Percentiles rank a stretch among this genome's conserved stretches.
Evolutionary conservation across 2,113 vertebrate species (phyloP).

Genomic region (Callorhinus ursinus): DNA sequence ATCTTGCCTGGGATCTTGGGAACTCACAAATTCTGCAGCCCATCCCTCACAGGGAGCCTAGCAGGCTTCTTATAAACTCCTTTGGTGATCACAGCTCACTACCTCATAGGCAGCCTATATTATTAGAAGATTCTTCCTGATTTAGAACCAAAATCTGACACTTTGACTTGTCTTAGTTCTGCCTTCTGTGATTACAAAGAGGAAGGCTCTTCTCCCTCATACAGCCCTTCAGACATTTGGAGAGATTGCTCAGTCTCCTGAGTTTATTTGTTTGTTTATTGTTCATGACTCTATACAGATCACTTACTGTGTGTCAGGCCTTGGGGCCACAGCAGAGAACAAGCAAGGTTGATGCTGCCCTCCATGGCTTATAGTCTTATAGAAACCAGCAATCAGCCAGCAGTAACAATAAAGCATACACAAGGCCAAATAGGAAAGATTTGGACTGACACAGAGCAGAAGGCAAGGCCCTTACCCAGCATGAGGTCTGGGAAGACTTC

Average conservation of each 20-base stretch:
- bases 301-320: neutral
- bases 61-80: neutral
- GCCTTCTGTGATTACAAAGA: neutral
- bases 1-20: neutral
- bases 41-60: neutral
- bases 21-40: neutral
- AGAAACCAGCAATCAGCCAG: neutral
- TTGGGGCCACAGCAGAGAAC: neutral
- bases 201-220: neutral
- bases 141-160: conserved; percentile 21
- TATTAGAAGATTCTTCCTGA: conserved; percentile 32
- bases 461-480: neutral
- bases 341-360: neutral
- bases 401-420: neutral
- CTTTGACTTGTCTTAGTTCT: neutral
- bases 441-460: neutral
- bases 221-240: neutral
- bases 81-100: neutral
- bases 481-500: neutral
- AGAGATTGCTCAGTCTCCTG: neutral
- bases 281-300: neutral
- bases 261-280: neutral
- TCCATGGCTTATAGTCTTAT: neutral
- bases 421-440: neutral
- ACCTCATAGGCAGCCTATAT: neutral